Evolutionary conservation across 2,113 vertebrate species (phyloP).

Genomic region (Phaethon lepturus): DNA sequence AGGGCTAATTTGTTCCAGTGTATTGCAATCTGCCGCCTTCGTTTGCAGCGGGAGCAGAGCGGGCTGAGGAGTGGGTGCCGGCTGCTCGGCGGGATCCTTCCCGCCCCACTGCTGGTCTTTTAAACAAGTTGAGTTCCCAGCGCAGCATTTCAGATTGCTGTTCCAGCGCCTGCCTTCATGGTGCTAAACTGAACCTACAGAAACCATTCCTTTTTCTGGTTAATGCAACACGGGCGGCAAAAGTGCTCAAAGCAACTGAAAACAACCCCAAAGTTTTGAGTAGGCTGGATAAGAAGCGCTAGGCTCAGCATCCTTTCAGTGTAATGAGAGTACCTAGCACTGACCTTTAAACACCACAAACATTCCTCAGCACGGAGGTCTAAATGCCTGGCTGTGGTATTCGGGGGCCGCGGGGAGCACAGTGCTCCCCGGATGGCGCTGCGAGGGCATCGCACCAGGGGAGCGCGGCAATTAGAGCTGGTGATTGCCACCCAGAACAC

Average conservation of each 20-base stretch:
- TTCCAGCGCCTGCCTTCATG: background rate
- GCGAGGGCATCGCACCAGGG: background rate
- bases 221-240: background rate
- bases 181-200: background rate
- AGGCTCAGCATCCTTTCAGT: conserved; percentile 21
- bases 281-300: background rate
- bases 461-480: background rate
- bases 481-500: background rate
- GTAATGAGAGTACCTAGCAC: background rate
- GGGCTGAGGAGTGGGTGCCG: background rate
- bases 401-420: rapidly evolving
- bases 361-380: background rate
- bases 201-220: background rate
- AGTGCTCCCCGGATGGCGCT: rapidly evolving
- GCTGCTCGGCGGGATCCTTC: background rate
- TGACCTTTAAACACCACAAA: conserved; percentile 20
- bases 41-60: background rate
- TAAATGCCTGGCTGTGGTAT: background rate
- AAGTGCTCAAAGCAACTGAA: conserved; percentile 48
- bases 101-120: background rate
- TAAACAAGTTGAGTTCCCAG: background rate
- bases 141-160: background rate
- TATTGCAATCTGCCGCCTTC: background rate
- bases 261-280: conserved; percentile 22
- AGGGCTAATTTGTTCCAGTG: background rate